Evolutionary conservation across 2,113 vertebrate genomes (phyloP), one percentile per base, ranked within the genome.

Genomic region (Furnarius figulus): DNA sequence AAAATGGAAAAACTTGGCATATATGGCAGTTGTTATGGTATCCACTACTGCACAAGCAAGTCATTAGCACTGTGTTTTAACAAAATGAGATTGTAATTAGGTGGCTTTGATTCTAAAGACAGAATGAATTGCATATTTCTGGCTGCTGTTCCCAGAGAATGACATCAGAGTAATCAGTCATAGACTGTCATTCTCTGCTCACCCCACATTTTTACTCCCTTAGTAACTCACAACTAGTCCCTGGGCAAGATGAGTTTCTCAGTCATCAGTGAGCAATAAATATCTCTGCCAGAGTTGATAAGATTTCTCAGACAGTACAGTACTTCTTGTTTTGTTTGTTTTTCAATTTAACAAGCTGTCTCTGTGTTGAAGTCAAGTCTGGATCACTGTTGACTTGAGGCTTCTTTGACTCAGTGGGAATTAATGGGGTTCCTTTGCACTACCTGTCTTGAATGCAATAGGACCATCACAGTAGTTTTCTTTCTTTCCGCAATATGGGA

Each of bases 41-140:
- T 84, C 76, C 85, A 95, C 93, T 95, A 95, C 93, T 81, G 86
- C 89, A 94, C 84, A 84, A 93, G 72, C 83, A 90, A 90, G 85
- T 90, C 92, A 90, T 95, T 92, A 96, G 79, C 28, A 10, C 76
- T 72, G 39, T 93, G 84, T 83, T 95, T 94, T 88, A 86, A 75
- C 65, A 93, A 96, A 96, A 93, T 88, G 63, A 93, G 90, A 85
- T 88, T 96, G 92, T 95, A 96, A 97, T 97, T 94, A 90, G 68
- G 21, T 75, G 85, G 44, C 83, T 96, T 90, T 92, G 68, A 80
- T 88, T 89, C 92, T 93, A 55, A 79, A 90, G n/a, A 88, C 90
- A 78, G 82, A 95, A 96, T 92, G 79, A 90, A 85, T 85, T 92
- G 79, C 95, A 96, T 85, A 93, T 96, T 96, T 97, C 83, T 96